phyloP scores from a whole-genome alignment of 2,113 vertebrate genomes.

The Maccullochella peelii region DNA sequence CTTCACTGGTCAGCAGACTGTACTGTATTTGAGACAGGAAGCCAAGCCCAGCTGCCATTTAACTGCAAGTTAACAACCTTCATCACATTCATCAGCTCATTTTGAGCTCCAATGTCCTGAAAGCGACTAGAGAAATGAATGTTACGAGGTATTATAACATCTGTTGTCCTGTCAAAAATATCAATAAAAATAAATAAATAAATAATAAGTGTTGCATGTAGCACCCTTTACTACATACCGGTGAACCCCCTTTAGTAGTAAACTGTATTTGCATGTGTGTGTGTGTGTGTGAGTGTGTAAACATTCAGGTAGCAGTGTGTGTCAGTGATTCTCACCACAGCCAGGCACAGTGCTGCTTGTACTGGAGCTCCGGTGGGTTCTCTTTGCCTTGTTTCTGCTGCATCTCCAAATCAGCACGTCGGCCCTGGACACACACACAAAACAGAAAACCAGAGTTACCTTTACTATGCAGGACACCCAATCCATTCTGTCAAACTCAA shows the following conservation, averaged over 20 bases:
- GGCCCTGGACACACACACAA: slow-evolving; percentile 84
- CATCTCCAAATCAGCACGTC: slow-evolving; percentile 92
- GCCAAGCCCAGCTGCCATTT: too few species aligned
- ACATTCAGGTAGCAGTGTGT: background rate
- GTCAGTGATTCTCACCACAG: slow-evolving; percentile 88
- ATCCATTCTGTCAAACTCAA: background rate
- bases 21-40: too few species aligned
- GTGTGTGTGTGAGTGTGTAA: background rate
- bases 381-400: slow-evolving; percentile 91
- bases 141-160: too few species aligned
- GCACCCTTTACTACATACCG: background rate
- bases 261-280: background rate
- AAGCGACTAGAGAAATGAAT: background rate
- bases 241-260: background rate
- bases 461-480: too few species aligned
- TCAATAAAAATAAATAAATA: background rate
- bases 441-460: background rate
- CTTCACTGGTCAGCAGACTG: background rate
- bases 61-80: background rate
- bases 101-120: background rate
- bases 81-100: background rate
- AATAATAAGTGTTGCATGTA: too few species aligned
- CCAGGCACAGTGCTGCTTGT: slow-evolving; percentile 92
- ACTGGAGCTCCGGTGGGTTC: slow-evolving; percentile 88
- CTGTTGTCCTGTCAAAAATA: too few species aligned